Evolutionary conservation across 30 jellyfish, hydroid and myxozoan genomes (phyloP), one percentile per base, ranked within the genome.

Genomic region (Aurelia aurita complex sp. Pacific): DNA sequence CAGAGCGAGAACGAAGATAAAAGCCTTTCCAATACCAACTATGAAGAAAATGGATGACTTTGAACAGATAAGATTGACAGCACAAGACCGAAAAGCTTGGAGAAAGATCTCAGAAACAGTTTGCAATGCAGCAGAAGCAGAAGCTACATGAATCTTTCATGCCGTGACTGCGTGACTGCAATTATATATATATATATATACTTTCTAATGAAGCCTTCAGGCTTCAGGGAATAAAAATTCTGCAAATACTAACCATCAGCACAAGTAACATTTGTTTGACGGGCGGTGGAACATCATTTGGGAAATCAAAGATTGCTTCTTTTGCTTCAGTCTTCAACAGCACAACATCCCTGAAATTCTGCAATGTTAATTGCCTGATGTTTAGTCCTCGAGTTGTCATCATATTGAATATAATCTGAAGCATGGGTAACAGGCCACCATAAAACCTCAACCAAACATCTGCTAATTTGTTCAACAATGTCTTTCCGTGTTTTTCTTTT

Each of bases 381-480:
- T 89, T 78, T 40, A 94, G 70, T 16, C 96, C 94, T 43, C 92
- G 94, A 2, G 97, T 76, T 64, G 98, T 83, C 69, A 92, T 87
- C 69, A 94, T 76, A 77, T 94, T 79, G 74, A 94, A 94, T 57
- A 89, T 74, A 15, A 90, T 95, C 81, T 86, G 99, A 62, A 94
- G 73, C 78, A 86, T 89, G 16, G 99, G 99, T 53, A 94, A 85
- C 11, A 89, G 80, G 72, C 73, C 73, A 14, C 92, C 86, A 84
- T 94, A 94, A 33, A 94, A 94, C 23, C 89, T 84, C 50, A 82
- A 84, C 99, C 99, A 94, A 4, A 88, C 88, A 67, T 94, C 99
- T 18, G 94, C 85, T 5, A 94, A 86, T 69, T 89, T 94, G 32
- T 73, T 67, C 15, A 94, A 69, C 73, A 88, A 64, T 46, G 96